These are phyloP conservation scores for Esperia sulphurella DNA, from an alignment of 2,888 invertebrate genomes.

Conservation along the genomic window DNA sequence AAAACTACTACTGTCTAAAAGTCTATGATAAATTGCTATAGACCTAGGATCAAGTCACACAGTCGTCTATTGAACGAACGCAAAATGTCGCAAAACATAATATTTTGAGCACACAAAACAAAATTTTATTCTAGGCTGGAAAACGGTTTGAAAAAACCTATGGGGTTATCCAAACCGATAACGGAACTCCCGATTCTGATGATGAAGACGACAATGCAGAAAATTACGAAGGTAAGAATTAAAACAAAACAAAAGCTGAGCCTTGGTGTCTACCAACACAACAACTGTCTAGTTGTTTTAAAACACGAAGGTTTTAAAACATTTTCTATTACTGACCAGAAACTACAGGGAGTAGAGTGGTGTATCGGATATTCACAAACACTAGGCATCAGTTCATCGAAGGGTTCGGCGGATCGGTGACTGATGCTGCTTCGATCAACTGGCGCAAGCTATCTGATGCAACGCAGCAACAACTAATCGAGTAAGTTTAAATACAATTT, in stretches of 20 bases:
- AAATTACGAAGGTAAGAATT: conserved; percentile 10
- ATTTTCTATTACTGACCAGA: conserved; percentile 21
- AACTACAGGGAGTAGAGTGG: conserved; percentile 28
- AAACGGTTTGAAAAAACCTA: conserved; percentile 70
- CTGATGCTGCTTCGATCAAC: conserved; percentile 86
- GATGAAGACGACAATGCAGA: conserved; percentile 17
- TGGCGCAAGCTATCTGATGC: conserved; percentile 79
- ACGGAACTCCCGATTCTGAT: conserved; percentile 5
- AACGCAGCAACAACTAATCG: conserved; percentile 48
- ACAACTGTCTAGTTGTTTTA: too few relatives aligned
- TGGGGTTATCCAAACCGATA: conserved; percentile 46
- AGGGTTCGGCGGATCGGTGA: conserved; percentile 94
- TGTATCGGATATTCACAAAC: conserved; percentile 34
- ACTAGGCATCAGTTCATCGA: conserved; percentile 82
- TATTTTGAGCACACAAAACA: background rate
- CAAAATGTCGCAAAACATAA: too few relatives aligned
- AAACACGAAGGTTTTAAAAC: conserved; percentile 6
- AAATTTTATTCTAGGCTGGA: conserved; percentile 51
- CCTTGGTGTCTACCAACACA: too few relatives aligned
- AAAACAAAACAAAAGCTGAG: background rate
- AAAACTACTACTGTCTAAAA: too few relatives aligned
- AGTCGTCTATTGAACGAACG: too few relatives aligned
- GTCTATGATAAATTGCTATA: too few relatives aligned
- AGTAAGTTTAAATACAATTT: too few relatives aligned
- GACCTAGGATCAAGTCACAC: too few relatives aligned